Base-by-base conservation (phyloP, 2,888 invertebrate species). In the Tetramorium bicarinatum region DNA sequence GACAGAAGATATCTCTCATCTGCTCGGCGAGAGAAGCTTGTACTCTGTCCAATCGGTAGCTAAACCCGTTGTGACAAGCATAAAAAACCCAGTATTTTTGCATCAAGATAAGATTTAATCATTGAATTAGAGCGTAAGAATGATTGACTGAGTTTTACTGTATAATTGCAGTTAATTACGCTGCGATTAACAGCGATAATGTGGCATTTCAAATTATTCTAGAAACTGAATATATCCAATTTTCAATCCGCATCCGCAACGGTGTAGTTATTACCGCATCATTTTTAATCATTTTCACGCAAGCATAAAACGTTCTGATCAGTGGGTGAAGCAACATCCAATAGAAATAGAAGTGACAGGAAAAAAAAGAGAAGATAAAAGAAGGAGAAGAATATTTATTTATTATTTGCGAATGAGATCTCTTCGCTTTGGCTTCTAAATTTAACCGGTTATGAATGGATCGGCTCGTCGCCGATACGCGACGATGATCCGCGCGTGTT, bases 401-500 rank as follows among this genome's bases (percentile, higher is more conserved):
- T n/a, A n/a, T 82, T 86, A 83, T 86, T 91, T 85, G 85, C 87
- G 84, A 91, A 88, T 87, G 86, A 90, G 87, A 82, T 75, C 83
- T 86, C 79, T 83, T 85, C 82, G 76, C 66, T 76, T 84, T 75
- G 85, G 83, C 44, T 71, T 88, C 88, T 89, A 92, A 89, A 90
- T 91, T 92, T 91, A 91, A 89, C 69, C 80, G 85, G 85, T 91
- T 90, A 90, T 91, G 91, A 91, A 91, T 91, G 90, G 87, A 86
- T 85, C 85, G 84, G 82, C 82, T 59, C 69, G 61, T 67, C 61
- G 72, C 72, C 71, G 83, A 84, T 88, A 80, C 82, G 52, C 83
- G 61, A 72, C 49, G 72, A 81, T 74, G 64, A 86, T 87, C 83
- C 62, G 69, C 52, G 64, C 9, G 67, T 61, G 29, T 88, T 75